Percentiles rank a stretch among this genome's conserved stretches.
Evolutionary conservation across 2,888 invertebrate species (phyloP).

Genomic region (Bimastos eiseni): DNA sequence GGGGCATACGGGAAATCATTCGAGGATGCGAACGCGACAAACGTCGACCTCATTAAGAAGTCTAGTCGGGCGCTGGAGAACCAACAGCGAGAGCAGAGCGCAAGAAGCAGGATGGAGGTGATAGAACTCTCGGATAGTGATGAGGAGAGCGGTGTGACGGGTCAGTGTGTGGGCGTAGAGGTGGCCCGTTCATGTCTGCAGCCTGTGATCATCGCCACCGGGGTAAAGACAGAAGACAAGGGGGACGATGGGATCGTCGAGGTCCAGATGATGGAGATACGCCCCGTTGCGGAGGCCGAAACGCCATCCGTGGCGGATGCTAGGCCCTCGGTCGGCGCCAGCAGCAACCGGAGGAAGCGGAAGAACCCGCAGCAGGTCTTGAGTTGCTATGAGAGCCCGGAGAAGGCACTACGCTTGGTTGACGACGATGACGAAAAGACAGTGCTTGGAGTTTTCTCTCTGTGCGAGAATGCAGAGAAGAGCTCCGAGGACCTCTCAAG

Average conservation of each 20-base stretch:
- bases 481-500: not conserved
- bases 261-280: not conserved
- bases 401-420: not conserved
- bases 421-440: not conserved
- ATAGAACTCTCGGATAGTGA: slow-evolving; percentile 40
- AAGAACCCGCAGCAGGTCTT: slow-evolving; percentile 13
- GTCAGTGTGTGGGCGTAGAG: not conserved
- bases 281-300: not conserved
- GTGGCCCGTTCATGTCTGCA: not conserved
- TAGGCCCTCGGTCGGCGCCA: not conserved
- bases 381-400: not conserved
- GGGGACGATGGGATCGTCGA: not conserved
- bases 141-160: slow-evolving; percentile 33
- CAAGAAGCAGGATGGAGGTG: slow-evolving; percentile 10
- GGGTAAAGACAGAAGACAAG: not conserved
- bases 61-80: not conserved
- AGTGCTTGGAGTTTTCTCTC: not conserved
- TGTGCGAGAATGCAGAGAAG: not conserved
- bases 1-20: slow-evolving; percentile 34
- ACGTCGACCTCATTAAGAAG: not conserved
- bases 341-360: not conserved
- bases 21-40: not conserved
- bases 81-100: not conserved
- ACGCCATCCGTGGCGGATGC: not conserved
- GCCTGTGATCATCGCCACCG: not conserved